A percentile compares a stretch with the other conserved stretches of the same genome.
phyloP scores from a whole-genome alignment of 2,797 vertebrate species.

The Phylloscopus collybita region DNA sequence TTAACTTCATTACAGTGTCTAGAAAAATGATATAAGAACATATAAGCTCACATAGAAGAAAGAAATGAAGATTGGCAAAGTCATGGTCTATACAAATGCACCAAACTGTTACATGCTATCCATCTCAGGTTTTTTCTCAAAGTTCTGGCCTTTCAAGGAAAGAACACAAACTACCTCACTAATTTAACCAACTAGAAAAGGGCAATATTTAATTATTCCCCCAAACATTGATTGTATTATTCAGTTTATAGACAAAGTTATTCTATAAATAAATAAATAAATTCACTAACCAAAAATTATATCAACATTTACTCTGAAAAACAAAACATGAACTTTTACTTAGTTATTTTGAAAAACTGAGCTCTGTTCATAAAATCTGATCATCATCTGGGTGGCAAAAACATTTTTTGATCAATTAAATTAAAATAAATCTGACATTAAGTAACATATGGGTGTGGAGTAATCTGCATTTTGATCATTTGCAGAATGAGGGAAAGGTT shows the following conservation, averaged over 20 bases:
- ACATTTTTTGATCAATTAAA: constrained; percentile 2
- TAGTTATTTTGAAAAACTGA: not conserved
- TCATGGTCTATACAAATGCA: not conserved
- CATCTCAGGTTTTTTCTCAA: not conserved
- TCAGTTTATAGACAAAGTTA: not conserved
- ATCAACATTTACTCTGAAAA: not conserved
- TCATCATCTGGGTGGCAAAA: not conserved
- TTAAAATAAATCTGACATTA: not conserved
- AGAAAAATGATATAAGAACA: not conserved
- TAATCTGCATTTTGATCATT: not conserved
- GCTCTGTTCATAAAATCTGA: not conserved
- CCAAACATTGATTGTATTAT: not conserved
- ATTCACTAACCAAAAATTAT: not conserved
- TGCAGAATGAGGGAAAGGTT: not conserved
- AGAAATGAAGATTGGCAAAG: not conserved
- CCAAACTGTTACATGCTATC: not conserved
- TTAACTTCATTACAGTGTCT: not conserved
- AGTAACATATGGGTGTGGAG: not conserved
- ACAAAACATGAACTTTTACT: not conserved
- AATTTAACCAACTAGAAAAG: not conserved
- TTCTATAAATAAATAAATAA: not conserved
- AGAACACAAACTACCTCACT: not conserved
- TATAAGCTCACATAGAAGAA: not conserved
- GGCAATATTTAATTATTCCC: not conserved
- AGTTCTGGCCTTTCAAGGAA: not conserved